Evolutionary conservation across 2,888 invertebrate genomes (phyloP).

Genomic region (Selenia dentaria): DNA sequence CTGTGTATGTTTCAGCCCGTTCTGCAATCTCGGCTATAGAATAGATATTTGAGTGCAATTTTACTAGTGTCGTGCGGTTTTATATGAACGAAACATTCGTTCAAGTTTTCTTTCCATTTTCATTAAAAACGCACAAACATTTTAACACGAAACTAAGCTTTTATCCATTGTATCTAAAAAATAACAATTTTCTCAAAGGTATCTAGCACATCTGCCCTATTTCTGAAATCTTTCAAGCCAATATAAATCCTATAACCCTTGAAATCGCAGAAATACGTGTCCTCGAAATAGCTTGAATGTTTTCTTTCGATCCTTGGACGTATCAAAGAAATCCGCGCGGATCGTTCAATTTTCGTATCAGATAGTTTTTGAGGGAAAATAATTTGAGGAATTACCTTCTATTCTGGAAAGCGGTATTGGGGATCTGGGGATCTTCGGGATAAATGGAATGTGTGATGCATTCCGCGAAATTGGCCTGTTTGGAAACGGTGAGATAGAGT

Average conservation of each 20-base stretch:
- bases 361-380: slow-evolving; percentile 24
- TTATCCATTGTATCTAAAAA: not conserved
- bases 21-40: slow-evolving; percentile 1
- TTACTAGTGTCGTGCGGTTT: slow-evolving; percentile 7
- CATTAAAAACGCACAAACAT: too few relatives aligned
- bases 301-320: slow-evolving; percentile 11
- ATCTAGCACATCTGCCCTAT: slow-evolving; percentile 3
- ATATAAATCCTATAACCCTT: slow-evolving; percentile 13
- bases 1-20: not conserved
- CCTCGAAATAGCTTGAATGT: slow-evolving; percentile 12
- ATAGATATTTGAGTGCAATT: slow-evolving; percentile 21
- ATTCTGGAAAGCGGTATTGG: slow-evolving; percentile 15
- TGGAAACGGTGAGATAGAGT: not conserved
- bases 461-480: slow-evolving; percentile 12
- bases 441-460: slow-evolving; percentile 24
- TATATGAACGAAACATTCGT: too few relatives aligned
- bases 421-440: slow-evolving; percentile 12
- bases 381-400: slow-evolving; percentile 22
- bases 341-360: slow-evolving; percentile 22
- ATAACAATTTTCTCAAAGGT: slow-evolving; percentile 2
- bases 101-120: too few relatives aligned
- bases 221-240: slow-evolving; percentile 6
- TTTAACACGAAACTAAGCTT: too few relatives aligned
- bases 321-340: slow-evolving; percentile 16
- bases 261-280: slow-evolving; percentile 13